phyloP scores from a whole-genome alignment of 1,140 invertebrate species.

The Heliothis virescens region DNA sequence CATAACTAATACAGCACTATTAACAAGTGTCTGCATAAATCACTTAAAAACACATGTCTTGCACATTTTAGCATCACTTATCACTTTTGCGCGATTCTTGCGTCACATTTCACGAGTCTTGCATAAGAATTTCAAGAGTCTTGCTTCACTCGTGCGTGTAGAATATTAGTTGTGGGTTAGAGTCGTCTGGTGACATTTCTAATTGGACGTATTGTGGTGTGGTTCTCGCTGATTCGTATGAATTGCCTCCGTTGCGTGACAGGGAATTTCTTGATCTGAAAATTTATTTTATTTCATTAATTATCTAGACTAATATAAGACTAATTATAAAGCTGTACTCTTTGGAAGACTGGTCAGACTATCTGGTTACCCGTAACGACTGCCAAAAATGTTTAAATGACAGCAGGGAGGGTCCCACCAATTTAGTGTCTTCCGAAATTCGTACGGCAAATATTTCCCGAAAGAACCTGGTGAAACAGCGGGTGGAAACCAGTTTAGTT shows the following conservation, averaged over 20 bases:
- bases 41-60: slow-evolving; percentile 11
- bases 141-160: slow-evolving; percentile 78
- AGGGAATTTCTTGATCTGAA: slow-evolving; percentile 81
- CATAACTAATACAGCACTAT: slow-evolving; percentile 20
- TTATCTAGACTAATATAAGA: too few relatives aligned
- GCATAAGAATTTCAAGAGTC: not conserved
- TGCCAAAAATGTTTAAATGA: too few relatives aligned
- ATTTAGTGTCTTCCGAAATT: too few relatives aligned
- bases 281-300: slow-evolving; percentile 27
- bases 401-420: too few relatives aligned
- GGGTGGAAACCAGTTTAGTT: too few relatives aligned
- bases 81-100: slow-evolving; percentile 27
- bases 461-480: too few relatives aligned
- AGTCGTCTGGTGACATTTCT: slow-evolving; percentile 79
- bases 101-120: slow-evolving; percentile 20
- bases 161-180: slow-evolving; percentile 80
- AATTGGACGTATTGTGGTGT: slow-evolving; percentile 80
- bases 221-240: slow-evolving; percentile 78
- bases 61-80: slow-evolving; percentile 5
- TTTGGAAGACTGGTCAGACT: too few relatives aligned
- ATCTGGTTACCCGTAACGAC: too few relatives aligned
- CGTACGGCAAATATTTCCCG: too few relatives aligned
- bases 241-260: slow-evolving; percentile 71
- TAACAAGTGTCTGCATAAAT: not conserved
- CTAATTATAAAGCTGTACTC: too few relatives aligned